These are phyloP conservation scores for Linnaemya vulpina DNA, from an alignment of 2,888 invertebrate species.

Conservation along the genomic window DNA sequence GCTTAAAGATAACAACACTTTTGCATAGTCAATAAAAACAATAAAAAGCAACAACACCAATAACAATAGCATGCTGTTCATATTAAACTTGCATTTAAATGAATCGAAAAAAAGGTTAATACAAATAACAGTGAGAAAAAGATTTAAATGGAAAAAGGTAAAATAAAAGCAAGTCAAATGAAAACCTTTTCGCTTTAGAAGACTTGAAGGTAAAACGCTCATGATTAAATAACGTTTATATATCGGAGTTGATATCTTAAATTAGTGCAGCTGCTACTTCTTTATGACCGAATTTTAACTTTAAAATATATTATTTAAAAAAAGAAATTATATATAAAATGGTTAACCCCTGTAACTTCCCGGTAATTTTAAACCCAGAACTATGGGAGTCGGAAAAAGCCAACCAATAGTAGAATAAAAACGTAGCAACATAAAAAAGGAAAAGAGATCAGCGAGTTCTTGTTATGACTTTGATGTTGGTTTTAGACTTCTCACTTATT, in stretches of 20 bases:
- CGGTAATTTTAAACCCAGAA: too few relatives aligned
- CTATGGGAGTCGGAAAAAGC: too few relatives aligned
- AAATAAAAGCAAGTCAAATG: background rate
- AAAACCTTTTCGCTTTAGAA: background rate
- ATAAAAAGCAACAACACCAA: slow-evolving; percentile 32
- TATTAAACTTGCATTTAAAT: slow-evolving; percentile 44
- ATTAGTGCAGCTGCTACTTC: slow-evolving; percentile 29
- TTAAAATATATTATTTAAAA: too few relatives aligned
- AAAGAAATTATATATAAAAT: too few relatives aligned
- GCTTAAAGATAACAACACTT: slow-evolving; percentile 58
- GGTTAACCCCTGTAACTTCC: too few relatives aligned
- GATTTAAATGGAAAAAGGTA: background rate
- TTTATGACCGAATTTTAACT: background rate
- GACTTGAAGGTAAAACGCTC: slow-evolving; percentile 22
- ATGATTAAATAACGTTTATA: slow-evolving; percentile 16
- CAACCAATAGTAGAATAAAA: too few relatives aligned
- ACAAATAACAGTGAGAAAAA: background rate
- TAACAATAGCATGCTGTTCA: slow-evolving; percentile 33
- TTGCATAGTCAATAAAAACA: slow-evolving; percentile 44
- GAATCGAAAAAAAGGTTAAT: slow-evolving; percentile 42
- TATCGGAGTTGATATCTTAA: background rate
- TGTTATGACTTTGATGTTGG: too few relatives aligned
- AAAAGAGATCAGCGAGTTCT: too few relatives aligned
- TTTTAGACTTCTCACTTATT: too few relatives aligned
- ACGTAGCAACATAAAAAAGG: too few relatives aligned